Evolutionary conservation across 1,140 invertebrate species (phyloP).

Genomic region (Forficula auricularia): DNA sequence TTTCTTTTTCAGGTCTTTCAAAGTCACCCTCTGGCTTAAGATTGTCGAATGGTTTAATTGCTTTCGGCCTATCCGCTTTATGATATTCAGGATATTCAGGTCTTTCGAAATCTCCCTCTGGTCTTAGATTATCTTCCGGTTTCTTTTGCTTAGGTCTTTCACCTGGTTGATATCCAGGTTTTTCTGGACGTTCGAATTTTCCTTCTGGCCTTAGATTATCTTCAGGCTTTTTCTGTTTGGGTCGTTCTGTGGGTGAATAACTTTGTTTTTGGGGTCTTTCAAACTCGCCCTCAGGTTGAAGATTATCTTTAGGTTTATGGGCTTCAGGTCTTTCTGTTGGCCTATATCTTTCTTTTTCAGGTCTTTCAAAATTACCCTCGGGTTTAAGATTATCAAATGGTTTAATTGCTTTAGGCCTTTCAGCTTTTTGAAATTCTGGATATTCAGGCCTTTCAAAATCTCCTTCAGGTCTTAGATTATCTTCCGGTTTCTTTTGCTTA

Average conservation of each 20-base stretch:
- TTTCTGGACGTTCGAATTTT: slow-evolving; percentile 24
- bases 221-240: slow-evolving; percentile 24
- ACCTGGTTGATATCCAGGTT: slow-evolving; percentile 20
- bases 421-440: slow-evolving; percentile 22
- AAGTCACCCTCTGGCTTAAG: slow-evolving; percentile 29
- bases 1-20: slow-evolving; percentile 27
- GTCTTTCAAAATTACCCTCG: slow-evolving; percentile 39
- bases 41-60: slow-evolving; percentile 25
- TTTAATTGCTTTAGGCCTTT: slow-evolving; percentile 21
- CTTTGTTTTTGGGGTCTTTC: slow-evolving; percentile 23
- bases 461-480: slow-evolving; percentile 24
- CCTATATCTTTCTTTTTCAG: slow-evolving; percentile 21
- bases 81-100: slow-evolving; percentile 20
- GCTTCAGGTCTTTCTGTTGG: slow-evolving; percentile 28
- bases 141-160: slow-evolving; percentile 24
- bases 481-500: slow-evolving; percentile 23
- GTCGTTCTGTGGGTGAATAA: slow-evolving; percentile 28
- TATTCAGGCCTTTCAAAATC: slow-evolving; percentile 25
- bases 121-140: slow-evolving; percentile 31
- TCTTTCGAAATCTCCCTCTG: slow-evolving; percentile 32
- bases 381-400: slow-evolving; percentile 40
- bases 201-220: slow-evolving; percentile 27
- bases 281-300: slow-evolving; percentile 39
- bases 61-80: slow-evolving; percentile 19
- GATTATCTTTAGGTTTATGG: slow-evolving; percentile 33